Conservation (phyloP, 2,113 vertebrate genomes). For the Polypterus bichir region DNA sequence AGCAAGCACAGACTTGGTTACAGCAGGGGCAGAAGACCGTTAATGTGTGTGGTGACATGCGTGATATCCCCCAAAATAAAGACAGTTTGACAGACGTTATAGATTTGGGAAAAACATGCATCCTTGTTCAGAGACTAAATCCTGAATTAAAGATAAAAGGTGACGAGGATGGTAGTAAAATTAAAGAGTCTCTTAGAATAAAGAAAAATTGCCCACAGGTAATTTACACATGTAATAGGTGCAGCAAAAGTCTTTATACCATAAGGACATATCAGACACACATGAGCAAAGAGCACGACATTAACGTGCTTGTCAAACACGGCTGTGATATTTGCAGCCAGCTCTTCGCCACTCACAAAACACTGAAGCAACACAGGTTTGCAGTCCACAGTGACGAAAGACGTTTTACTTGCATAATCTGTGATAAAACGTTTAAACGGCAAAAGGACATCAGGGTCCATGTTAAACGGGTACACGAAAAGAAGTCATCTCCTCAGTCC, state of each 20-base stretch:
- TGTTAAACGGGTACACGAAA: constrained; percentile 3
- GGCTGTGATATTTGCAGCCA: constrained; percentile 19
- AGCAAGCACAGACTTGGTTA: too few species aligned
- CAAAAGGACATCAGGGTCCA: constrained; percentile 20
- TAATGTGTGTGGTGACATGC: too few species aligned
- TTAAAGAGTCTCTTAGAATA: fast-evolving
- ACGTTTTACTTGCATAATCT: constrained; percentile 17
- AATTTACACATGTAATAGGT: constrained; percentile 3
- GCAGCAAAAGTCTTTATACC: constrained; percentile 6
- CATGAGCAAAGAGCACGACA: constrained; percentile 9
- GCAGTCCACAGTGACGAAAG: background rate
- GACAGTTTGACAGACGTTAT: too few species aligned
- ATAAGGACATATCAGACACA: constrained; percentile 16
- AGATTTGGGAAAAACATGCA: too few species aligned
- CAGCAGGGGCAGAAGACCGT: too few species aligned
- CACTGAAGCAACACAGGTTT: constrained; percentile 23
- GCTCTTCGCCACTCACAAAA: constrained; percentile 22
- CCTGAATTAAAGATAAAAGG: too few species aligned
- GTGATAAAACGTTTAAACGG: constrained; percentile 22
- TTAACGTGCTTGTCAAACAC: constrained; percentile 13
- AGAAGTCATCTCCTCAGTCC: constrained; percentile 2
- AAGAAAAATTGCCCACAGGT: constrained; percentile 4
- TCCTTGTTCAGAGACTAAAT: too few species aligned
- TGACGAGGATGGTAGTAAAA: too few species aligned
- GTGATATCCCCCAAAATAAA: too few species aligned